Evolutionary conservation across 2,797 vertebrate genomes (phyloP).

Genomic region (Odontamblyopus rebecca): DNA sequence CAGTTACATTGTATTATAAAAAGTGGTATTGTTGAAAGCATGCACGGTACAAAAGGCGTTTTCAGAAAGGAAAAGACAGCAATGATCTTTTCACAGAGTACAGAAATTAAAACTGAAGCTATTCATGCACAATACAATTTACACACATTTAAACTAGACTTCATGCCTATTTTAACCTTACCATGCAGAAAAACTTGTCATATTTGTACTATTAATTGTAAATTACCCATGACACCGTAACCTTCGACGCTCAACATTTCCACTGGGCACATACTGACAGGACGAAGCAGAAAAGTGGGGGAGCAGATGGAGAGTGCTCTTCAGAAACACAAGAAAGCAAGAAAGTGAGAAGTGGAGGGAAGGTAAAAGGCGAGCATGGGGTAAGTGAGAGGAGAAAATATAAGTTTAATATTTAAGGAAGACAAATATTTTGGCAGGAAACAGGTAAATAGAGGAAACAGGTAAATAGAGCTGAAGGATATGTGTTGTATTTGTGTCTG

Average conservation of each 20-base stretch:
- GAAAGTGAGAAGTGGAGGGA: conserved; percentile 54
- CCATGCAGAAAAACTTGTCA: conserved; percentile 31
- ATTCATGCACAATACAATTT: background rate
- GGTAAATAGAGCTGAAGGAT: conserved; percentile 11
- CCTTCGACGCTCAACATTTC: conserved; percentile 77
- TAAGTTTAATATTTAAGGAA: conserved; percentile 61
- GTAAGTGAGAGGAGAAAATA: conserved; percentile 51
- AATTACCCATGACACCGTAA: conserved; percentile 48
- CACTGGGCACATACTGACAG: conserved; percentile 71
- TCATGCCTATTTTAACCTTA: conserved; percentile 11
- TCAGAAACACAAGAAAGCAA: conserved; percentile 49
- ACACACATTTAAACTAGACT: conserved; percentile 20
- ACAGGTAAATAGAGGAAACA: conserved; percentile 29
- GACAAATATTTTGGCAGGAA: conserved; percentile 34
- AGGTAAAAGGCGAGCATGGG: conserved; percentile 48
- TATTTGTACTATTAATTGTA: conserved; percentile 4
- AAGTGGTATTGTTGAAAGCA: conserved; percentile 23
- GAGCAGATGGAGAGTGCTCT: conserved; percentile 27
- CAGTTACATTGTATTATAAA: conserved; percentile 28
- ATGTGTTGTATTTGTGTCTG: background rate
- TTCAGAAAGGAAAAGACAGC: background rate
- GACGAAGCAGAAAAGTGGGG: conserved; percentile 41
- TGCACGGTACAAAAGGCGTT: background rate
- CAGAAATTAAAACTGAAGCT: background rate
- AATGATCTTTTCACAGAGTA: conserved; percentile 5